A percentile compares a stretch with the other conserved stretches of the same genome.
Evolutionary conservation across 2,797 vertebrate species (phyloP).

Genomic region (Girardinus metallicus): DNA sequence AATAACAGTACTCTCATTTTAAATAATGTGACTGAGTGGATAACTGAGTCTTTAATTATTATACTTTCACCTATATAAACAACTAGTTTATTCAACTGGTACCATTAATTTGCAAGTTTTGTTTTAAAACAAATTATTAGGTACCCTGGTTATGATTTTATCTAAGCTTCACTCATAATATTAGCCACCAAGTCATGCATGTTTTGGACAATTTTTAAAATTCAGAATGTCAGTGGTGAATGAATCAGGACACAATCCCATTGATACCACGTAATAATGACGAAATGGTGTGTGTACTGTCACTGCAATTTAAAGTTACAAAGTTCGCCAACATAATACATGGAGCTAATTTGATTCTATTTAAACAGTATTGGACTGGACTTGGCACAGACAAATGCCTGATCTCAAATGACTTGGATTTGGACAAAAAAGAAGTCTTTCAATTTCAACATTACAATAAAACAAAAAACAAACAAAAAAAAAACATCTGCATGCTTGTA

Average conservation of each 20-base stretch:
- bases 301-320: not conserved
- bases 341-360: not conserved
- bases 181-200: not conserved
- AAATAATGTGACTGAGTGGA: not conserved
- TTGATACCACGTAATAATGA: not conserved
- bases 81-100: not conserved
- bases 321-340: not conserved
- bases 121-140: not conserved
- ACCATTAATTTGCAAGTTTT: not conserved
- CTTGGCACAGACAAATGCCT: not conserved
- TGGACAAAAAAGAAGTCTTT: not conserved
- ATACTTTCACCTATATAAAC: constrained; percentile 1
- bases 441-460: not conserved
- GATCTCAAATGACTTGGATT: not conserved
- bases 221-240: not conserved
- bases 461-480: too few relatives aligned
- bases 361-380: not conserved
- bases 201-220: not conserved
- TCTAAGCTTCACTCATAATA: not conserved
- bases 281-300: not conserved
- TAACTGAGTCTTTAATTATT: not conserved
- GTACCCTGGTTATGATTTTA: not conserved
- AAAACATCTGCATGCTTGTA: not conserved
- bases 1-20: not conserved
- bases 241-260: not conserved